These are phyloP conservation scores for Tragelaphus buxtoni DNA, from an alignment of 2,113 vertebrate species.

Conservation along the genomic window DNA sequence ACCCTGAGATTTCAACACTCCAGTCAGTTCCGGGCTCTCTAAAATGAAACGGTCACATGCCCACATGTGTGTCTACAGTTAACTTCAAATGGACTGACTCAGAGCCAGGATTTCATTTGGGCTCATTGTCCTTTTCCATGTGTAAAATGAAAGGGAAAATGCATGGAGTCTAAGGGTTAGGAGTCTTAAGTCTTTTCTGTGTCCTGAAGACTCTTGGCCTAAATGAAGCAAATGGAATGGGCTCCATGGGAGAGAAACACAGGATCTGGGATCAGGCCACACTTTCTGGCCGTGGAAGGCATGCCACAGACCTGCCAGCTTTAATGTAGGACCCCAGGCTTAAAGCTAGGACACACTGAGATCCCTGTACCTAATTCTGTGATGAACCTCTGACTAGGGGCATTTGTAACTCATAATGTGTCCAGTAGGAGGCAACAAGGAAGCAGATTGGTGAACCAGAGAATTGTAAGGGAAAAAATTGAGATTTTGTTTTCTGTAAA, in stretches of 20 bases:
- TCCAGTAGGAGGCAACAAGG: neutral
- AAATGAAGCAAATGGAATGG: neutral
- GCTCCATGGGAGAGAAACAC: neutral
- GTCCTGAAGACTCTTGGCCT: neutral
- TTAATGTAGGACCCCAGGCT: neutral
- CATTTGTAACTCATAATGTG: neutral
- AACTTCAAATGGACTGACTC: neutral
- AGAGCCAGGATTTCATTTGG: neutral
- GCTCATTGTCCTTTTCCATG: neutral
- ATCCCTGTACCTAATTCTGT: neutral
- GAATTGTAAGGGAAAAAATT: neutral
- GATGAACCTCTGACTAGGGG: neutral
- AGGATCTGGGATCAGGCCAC: neutral
- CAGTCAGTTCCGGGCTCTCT: neutral
- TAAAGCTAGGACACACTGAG: neutral
- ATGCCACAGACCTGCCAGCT: neutral
- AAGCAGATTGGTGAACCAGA: neutral
- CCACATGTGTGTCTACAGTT: neutral
- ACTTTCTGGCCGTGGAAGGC: neutral
- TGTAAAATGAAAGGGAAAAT: neutral
- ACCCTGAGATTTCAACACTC: neutral
- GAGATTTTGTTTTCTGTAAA: neutral
- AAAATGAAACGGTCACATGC: neutral
- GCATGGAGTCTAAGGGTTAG: neutral
- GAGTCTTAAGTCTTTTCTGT: neutral